Conservation (phyloP, 2,888 invertebrate genomes). For the Drosophila eohydei region DNA sequence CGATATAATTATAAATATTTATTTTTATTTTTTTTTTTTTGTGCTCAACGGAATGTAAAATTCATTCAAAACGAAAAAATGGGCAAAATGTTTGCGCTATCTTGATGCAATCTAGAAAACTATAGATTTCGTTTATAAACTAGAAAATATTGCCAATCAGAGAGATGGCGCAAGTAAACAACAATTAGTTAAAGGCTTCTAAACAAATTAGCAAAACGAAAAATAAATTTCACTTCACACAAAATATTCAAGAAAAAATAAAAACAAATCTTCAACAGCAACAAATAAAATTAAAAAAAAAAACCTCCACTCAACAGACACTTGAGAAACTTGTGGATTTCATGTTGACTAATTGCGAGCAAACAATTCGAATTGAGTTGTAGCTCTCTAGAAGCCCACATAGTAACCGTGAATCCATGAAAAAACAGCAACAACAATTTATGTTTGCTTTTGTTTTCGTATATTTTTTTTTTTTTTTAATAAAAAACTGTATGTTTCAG, state of each 20-base stretch:
- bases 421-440: conserved; percentile 7
- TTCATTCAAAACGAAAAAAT: conserved; percentile 31
- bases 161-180: conserved; percentile 52
- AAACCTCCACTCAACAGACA: conserved; percentile 46
- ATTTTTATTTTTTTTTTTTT: not conserved
- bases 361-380: conserved; percentile 45
- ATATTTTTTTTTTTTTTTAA: not conserved
- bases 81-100: conserved; percentile 14
- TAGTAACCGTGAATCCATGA: conserved; percentile 40
- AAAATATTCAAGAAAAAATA: conserved; percentile 28
- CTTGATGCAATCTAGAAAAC: conserved; percentile 24
- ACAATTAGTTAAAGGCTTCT: conserved; percentile 58
- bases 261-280: conserved; percentile 43
- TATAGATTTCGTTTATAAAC: conserved; percentile 33
- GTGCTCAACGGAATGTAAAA: conserved; percentile 26
- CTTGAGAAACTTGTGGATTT: conserved; percentile 66
- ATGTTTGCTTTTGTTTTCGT: not conserved
- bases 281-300: conserved; percentile 9
- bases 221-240: conserved; percentile 48
- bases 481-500: conserved; percentile 9
- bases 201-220: conserved; percentile 63
- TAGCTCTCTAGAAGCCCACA: conserved; percentile 46
- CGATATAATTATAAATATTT: conserved; percentile 24
- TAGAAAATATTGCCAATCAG: conserved; percentile 2
- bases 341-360: conserved; percentile 72